Evolutionary conservation across 2,113 vertebrate species (phyloP).

Genomic region (Siphamia tubifer): DNA sequence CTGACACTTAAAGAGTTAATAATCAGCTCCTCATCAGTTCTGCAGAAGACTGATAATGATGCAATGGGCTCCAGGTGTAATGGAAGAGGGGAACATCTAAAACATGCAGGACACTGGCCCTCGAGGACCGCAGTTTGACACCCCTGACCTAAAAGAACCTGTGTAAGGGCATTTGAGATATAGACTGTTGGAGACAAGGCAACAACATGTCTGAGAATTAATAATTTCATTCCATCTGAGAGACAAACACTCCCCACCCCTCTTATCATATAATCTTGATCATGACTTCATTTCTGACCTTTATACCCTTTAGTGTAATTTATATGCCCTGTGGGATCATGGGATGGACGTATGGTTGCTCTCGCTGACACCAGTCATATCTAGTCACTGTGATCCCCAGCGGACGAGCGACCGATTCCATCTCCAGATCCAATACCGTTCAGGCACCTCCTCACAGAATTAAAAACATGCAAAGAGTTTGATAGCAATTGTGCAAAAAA

Average conservation of each 20-base stretch:
- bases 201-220: background rate
- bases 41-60: too few species aligned
- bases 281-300: conserved; percentile 67
- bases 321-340: conserved; percentile 62
- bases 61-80: too few species aligned
- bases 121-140: too few species aligned
- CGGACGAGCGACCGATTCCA: conserved; percentile 48
- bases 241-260: background rate
- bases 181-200: too few species aligned
- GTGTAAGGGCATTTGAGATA: too few species aligned
- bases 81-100: too few species aligned
- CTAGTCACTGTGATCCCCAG: conserved; percentile 36
- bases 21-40: too few species aligned
- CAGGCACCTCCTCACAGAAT: conserved; percentile 9
- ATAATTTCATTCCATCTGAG: too few species aligned
- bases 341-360: conserved; percentile 26
- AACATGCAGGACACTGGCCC: too few species aligned
- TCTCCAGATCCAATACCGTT: background rate
- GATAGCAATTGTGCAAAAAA: conserved; percentile 25
- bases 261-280: conserved; percentile 29
- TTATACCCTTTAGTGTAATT: conserved; percentile 45
- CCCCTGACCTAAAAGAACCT: background rate
- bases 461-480: background rate
- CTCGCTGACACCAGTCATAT: conserved; percentile 28
- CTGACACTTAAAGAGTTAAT: too few species aligned